Percentiles rank a stretch among this genome's conserved stretches.
These are phyloP conservation scores for Malurus melanocephalus DNA, from an alignment of 2,113 vertebrate genomes.

Conservation along the genomic window DNA sequence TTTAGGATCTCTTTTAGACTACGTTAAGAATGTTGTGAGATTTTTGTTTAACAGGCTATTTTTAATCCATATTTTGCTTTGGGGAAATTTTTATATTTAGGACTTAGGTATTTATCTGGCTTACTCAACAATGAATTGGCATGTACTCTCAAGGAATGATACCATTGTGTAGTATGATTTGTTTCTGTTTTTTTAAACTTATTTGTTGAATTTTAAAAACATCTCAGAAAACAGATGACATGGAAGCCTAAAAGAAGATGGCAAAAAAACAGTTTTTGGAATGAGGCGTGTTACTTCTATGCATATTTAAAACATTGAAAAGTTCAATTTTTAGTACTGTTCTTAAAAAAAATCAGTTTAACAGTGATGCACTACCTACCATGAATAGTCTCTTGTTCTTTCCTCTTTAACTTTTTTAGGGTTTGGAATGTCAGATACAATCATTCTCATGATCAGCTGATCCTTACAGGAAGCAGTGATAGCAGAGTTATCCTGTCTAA, in stretches of 20 bases:
- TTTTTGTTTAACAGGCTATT: neutral
- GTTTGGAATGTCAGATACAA: conserved; percentile 97
- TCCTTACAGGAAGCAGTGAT: conserved; percentile 96
- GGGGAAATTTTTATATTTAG: neutral
- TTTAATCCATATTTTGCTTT: neutral
- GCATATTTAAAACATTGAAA: neutral
- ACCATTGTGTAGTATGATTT: neutral
- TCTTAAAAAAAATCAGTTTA: neutral
- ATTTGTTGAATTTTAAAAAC: neutral
- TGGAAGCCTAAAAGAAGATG: neutral
- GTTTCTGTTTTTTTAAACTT: neutral
- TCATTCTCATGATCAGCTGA: conserved; percentile 96
- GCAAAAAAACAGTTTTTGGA: neutral
- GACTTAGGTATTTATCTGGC: neutral
- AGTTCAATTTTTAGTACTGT: neutral
- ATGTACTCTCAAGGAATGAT: neutral
- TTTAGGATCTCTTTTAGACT: neutral
- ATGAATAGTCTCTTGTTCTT: neutral
- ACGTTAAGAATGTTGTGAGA: neutral
- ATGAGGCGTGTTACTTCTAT: neutral
- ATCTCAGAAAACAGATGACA: neutral
- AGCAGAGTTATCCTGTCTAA: conserved; percentile 97
- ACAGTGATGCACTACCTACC: neutral
- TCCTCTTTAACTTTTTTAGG: conserved; percentile 68
- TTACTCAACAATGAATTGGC: neutral